Percentiles rank a stretch among this genome's conserved stretches.
phyloP scores from a whole-genome alignment of 2,797 vertebrate genomes.

The Cynopterus sphinx region DNA sequence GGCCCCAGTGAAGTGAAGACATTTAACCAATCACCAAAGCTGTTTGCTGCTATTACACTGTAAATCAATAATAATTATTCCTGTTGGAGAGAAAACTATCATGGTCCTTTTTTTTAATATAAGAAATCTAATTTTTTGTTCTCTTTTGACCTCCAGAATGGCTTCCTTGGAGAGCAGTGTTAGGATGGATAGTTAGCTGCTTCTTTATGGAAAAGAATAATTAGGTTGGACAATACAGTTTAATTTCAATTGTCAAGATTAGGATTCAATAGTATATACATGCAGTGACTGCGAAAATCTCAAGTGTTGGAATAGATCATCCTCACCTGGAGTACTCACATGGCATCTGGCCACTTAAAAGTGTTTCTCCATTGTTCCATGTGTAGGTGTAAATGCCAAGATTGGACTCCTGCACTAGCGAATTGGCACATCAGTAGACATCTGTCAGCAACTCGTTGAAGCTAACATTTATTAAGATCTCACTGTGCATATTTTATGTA shows the following conservation, averaged over 20 bases:
- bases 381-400: not conserved
- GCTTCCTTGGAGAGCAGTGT: slow-evolving; percentile 5
- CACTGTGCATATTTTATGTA: not conserved
- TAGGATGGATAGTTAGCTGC: not conserved
- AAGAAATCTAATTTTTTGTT: slow-evolving; percentile 57
- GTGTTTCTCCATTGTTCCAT: not conserved
- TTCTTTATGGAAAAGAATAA: slow-evolving; percentile 27
- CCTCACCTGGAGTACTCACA: not conserved
- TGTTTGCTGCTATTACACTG: slow-evolving; percentile 71
- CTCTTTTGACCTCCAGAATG: slow-evolving; percentile 46
- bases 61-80: slow-evolving; percentile 79
- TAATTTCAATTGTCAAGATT: slow-evolving; percentile 14
- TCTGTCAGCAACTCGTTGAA: not conserved
- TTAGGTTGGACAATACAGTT: slow-evolving; percentile 26
- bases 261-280: not conserved
- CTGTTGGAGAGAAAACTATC: slow-evolving; percentile 60
- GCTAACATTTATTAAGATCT: not conserved
- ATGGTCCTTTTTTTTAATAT: slow-evolving; percentile 32
- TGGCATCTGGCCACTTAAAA: not conserved
- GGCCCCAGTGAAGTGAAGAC: slow-evolving; percentile 66
- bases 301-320: not conserved
- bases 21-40: slow-evolving; percentile 76
- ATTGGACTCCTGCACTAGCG: not conserved
- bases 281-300: not conserved
- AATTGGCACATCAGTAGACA: not conserved